Conservation (phyloP, 2,888 invertebrate species). For the Scaptomyza flava region DNA sequence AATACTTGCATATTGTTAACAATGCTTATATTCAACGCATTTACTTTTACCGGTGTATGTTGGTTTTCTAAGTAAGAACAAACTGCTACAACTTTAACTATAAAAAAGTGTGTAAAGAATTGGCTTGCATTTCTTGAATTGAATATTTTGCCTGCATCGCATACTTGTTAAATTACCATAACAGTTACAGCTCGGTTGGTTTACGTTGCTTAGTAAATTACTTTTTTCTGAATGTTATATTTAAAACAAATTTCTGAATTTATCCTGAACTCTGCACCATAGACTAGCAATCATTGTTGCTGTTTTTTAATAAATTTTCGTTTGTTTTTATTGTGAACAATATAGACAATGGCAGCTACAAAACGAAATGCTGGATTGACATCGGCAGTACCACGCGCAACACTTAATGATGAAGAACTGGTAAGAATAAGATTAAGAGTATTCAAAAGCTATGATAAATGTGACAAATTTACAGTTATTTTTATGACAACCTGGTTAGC, state of each 20-base stretch:
- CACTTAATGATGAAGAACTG: conserved; percentile 99
- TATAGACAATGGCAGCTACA: conserved; percentile 99
- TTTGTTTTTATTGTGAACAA: neutral
- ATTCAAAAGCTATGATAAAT: neutral
- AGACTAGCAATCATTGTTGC: neutral
- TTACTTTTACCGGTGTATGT: no score
- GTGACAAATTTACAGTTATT: no score
- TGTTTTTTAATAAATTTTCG: neutral
- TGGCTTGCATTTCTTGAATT: conserved; percentile 12
- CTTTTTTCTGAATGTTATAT: no score
- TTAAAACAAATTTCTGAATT: neutral
- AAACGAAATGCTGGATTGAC: conserved; percentile 98
- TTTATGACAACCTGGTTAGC: no score
- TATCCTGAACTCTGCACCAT: neutral
- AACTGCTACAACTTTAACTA: no score
- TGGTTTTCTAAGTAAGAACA: no score
- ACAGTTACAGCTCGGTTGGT: neutral
- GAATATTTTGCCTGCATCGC: conserved; percentile 34
- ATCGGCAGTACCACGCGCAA: conserved; percentile 98
- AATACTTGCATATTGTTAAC: no score
- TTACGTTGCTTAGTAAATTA: conserved; percentile 4
- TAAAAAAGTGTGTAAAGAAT: conserved; percentile 1
- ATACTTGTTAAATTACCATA: conserved; percentile 5
- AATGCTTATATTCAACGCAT: no score
- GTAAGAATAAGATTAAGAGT: conserved; percentile 87